These are phyloP conservation scores for Hesperophylax magnus DNA, from an alignment of 1,140 invertebrate species.

Conservation along the genomic window DNA sequence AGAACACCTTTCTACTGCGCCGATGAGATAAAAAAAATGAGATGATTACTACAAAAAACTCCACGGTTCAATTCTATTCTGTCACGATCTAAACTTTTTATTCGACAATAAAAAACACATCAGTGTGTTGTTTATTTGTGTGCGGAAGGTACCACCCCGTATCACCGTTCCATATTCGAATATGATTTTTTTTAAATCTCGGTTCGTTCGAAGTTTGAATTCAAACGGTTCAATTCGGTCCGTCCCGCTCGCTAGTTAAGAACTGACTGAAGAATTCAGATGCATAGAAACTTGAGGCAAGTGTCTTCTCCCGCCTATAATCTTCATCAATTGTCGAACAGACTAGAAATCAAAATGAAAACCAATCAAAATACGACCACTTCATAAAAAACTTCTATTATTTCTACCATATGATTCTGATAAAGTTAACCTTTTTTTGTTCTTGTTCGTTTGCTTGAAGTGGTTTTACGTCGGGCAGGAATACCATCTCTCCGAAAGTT, in stretches of 20 bases:
- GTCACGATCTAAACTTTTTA: neutral
- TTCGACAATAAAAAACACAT: too few species aligned
- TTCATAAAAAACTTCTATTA: neutral
- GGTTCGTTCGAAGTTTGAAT: constrained; percentile 21
- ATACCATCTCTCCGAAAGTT: constrained; percentile 28
- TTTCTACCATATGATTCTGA: too few species aligned
- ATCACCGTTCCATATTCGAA: constrained; percentile 31
- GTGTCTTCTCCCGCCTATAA: constrained; percentile 17
- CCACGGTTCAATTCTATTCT: constrained; percentile 5
- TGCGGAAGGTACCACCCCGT: constrained; percentile 1
- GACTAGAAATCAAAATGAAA: neutral
- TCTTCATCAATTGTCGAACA: neutral
- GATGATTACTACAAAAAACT: neutral
- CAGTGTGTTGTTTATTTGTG: neutral
- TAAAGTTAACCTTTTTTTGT: neutral
- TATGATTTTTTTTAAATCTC: constrained; percentile 9
- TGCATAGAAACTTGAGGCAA: constrained; percentile 17
- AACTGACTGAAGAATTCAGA: constrained; percentile 20
- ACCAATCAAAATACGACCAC: neutral
- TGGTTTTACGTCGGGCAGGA: neutral
- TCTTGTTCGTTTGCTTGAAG: neutral
- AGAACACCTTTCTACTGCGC: neutral
- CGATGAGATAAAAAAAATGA: neutral
- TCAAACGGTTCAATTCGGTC: neutral
- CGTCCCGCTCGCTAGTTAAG: neutral